A percentile compares a stretch with the other conserved stretches of the same genome.
Conservation (phyloP, 2,888 invertebrate genomes). For the Diploptera punctata region DNA sequence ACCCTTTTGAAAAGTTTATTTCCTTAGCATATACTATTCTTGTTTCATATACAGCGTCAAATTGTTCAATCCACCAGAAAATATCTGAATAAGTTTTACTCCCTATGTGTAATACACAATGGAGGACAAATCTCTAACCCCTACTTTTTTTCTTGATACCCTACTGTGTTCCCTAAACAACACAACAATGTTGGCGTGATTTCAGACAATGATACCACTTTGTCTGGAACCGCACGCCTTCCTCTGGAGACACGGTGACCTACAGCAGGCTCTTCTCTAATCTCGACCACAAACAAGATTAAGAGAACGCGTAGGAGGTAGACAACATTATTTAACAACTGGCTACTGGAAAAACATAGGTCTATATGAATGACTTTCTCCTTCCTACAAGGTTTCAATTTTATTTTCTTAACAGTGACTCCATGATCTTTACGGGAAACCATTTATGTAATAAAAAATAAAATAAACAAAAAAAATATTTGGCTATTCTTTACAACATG, state of each 20-base stretch:
- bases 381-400: no score
- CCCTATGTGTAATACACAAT: background rate
- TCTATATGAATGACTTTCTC: no score
- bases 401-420: no score
- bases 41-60: no score
- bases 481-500: no score
- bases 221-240: slow-evolving; percentile 1
- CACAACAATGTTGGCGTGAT: slow-evolving; percentile 27
- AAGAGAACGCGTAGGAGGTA: background rate
- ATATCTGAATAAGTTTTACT: background rate
- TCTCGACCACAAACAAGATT: slow-evolving; percentile 16
- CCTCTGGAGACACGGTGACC: background rate
- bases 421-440: no score
- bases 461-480: no score
- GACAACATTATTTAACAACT: background rate
- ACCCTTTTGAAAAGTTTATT: no score
- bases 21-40: no score
- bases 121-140: background rate
- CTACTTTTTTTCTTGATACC: no score
- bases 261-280: slow-evolving; percentile 1
- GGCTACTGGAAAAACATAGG: background rate
- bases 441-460: no score
- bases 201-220: slow-evolving; percentile 33
- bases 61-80: background rate
- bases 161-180: slow-evolving; percentile 18